Base-by-base conservation (phyloP, 2,797 vertebrate species). In the Rhabdomys pumilio region DNA sequence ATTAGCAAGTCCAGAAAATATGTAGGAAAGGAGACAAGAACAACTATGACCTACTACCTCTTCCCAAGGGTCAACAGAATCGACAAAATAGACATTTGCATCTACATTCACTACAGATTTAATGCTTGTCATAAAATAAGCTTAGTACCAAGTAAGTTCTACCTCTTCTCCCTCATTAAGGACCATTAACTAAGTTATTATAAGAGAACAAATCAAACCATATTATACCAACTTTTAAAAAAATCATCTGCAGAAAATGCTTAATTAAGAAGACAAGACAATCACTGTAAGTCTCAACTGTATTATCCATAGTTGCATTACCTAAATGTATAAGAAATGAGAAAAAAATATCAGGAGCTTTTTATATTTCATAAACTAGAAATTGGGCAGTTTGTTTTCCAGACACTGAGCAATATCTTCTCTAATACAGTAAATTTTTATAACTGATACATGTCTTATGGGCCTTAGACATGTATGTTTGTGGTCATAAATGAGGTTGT, bases 331-430 rank as follows among this genome's bases (percentile, higher is more conserved):
- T 89, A 97, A 97, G 89, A 77, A 72, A 89, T 50, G 83, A 80
- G 97, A 96, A 97, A 97, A 97, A 96, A 96, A 91, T 79, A 50
- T n/a, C 96, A 95, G 84, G 0, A 0, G 82, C 86, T 94, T 94
- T 97, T 96, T 90, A 92, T 90, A 97, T 96, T 95, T 89, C 79
- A 96, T 93, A 90, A 73, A 67, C 94, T 89, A 90, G 97, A 96
- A 96, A 97, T 84, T 91, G 77, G 59, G 65, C 61, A 94, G 88
- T 75, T 90, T 96, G 89, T 81, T 97, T 94, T 93, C 92, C 95
- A 97, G 61, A 50, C 44, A 69, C 19, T 53, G 47, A 57, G 76
- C 61, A 93, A 90, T 80, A 91, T 96, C 90, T 85, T 97, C 93
- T 92, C 93, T 96, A 97, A 97, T 22, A 93, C 4, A 97, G 93